Percentiles rank a stretch among this genome's conserved stretches.
phyloP scores from a whole-genome alignment of 2,888 invertebrate species.

The Tetheella fluctuosa region DNA sequence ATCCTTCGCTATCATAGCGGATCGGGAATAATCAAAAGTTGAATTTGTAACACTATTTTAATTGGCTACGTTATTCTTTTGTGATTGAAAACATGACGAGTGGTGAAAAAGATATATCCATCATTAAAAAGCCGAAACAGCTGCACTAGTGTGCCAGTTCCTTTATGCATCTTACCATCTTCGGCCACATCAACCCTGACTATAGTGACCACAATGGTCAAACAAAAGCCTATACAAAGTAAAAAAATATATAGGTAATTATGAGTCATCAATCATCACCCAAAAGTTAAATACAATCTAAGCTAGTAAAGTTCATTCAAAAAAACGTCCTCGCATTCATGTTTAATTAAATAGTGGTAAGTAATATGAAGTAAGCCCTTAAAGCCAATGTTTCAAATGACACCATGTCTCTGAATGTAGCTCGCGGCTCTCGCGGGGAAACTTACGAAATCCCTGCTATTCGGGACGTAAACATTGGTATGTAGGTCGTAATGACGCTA shows the following conservation, averaged over 20 bases:
- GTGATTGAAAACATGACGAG: no score
- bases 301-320: neutral
- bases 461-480: constrained; percentile 66
- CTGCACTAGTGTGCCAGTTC: no score
- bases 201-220: no score
- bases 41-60: neutral
- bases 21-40: neutral
- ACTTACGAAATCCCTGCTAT: constrained; percentile 60
- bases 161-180: no score
- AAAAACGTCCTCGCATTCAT: neutral
- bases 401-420: constrained; percentile 25
- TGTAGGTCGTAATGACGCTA: constrained; percentile 62
- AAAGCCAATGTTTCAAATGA: constrained; percentile 17
- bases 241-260: no score
- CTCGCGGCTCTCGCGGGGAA: constrained; percentile 18
- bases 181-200: no score
- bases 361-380: neutral
- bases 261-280: neutral
- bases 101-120: no score
- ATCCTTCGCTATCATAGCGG: no score
- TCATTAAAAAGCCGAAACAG: no score
- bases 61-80: neutral
- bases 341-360: neutral
- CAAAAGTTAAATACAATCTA: neutral
- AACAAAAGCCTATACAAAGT: no score